Conservation (phyloP, 2,888 invertebrate species). For the Ernsta delagoae region DNA sequence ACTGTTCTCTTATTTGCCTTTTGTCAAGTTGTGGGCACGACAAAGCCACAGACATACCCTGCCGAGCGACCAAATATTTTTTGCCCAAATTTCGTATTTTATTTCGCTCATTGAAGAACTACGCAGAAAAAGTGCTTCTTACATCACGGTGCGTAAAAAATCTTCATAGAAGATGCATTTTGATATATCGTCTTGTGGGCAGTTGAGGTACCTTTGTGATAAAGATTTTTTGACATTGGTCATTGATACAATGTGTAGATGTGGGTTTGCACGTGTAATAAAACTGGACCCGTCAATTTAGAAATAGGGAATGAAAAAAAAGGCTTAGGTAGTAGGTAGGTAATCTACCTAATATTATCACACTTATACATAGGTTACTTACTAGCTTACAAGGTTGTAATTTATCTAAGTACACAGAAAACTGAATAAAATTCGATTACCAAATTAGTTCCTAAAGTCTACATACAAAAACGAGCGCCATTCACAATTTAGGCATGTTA, state of each 20-base stretch:
- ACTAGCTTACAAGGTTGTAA: too few relatives aligned
- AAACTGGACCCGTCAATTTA: background rate
- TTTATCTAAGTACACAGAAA: too few relatives aligned
- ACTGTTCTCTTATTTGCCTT: constrained; percentile 83
- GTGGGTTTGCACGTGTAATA: background rate
- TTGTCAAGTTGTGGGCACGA: constrained; percentile 83
- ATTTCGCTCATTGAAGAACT: constrained; percentile 75
- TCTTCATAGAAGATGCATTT: constrained; percentile 71
- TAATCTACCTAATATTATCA: too few relatives aligned
- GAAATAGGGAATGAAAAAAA: too few relatives aligned
- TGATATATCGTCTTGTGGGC: constrained; percentile 74
- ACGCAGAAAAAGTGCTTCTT: constrained; percentile 59
- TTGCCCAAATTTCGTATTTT: constrained; percentile 77
- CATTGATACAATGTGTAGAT: constrained; percentile 13
- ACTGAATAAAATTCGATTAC: background rate
- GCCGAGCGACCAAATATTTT: constrained; percentile 78
- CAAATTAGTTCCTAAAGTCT: background rate
- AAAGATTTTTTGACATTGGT: constrained; percentile 46
- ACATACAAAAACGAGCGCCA: background rate
- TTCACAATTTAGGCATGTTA: constrained; percentile 30
- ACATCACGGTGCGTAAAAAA: constrained; percentile 56
- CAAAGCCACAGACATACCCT: constrained; percentile 82
- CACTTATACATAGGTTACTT: too few relatives aligned
- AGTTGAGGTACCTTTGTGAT: constrained; percentile 63
- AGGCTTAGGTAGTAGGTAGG: too few relatives aligned